Percentiles rank a stretch among this genome's conserved stretches.
phyloP scores from a whole-genome alignment of 2,113 vertebrate species.

The Pardalotus punctatus region DNA sequence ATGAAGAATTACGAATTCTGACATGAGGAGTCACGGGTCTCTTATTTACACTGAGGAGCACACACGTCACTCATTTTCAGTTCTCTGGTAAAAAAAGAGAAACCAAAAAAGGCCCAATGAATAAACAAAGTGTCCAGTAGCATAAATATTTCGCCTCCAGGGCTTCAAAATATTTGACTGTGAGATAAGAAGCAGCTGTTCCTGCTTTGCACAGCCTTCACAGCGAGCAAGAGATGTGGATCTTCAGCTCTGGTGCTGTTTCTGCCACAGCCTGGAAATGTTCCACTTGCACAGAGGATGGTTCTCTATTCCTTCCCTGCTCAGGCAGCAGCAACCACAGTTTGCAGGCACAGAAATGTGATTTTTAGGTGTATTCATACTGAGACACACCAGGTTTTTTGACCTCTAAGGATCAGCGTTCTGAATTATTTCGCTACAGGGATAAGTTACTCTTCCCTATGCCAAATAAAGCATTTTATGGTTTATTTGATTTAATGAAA shows the following conservation, averaged over 20 bases:
- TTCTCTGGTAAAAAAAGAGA: background rate
- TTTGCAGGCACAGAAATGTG: background rate
- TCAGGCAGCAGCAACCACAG: background rate
- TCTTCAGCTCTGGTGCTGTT: background rate
- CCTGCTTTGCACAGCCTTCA: background rate
- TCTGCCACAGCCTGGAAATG: background rate
- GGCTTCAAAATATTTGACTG: slow-evolving; percentile 20
- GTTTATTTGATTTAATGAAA: background rate
- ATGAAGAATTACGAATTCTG: background rate
- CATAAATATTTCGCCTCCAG: slow-evolving; percentile 34
- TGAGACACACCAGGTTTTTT: background rate
- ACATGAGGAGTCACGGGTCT: background rate
- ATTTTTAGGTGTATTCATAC: background rate
- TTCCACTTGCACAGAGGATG: background rate
- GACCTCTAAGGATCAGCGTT: background rate
- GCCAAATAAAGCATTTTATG: background rate
- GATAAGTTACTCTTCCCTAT: background rate
- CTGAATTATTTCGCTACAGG: background rate
- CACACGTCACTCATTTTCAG: background rate
- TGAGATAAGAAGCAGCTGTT: slow-evolving; percentile 50
- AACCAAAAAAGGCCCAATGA: background rate
- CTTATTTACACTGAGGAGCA: background rate
- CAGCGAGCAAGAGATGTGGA: background rate
- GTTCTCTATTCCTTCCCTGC: background rate
- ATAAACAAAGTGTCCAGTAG: slow-evolving; percentile 59